phyloP scores from a whole-genome alignment of 1,140 invertebrate genomes.

The Drosophila kurseongensis region DNA sequence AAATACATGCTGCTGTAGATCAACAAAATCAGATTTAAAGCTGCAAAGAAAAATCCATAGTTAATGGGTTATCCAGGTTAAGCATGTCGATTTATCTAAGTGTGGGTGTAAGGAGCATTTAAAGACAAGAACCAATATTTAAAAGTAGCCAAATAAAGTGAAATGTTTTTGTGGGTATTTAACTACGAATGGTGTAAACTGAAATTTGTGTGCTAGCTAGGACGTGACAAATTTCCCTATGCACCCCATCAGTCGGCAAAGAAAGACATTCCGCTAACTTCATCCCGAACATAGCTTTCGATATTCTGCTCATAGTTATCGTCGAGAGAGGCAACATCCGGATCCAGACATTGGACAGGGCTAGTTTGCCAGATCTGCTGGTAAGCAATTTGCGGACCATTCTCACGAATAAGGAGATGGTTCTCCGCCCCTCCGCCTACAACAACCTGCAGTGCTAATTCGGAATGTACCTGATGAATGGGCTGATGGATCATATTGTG shows the following conservation, averaged over 20 bases:
- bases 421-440: conserved; percentile 39
- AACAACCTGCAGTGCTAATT: conserved; percentile 30
- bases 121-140: background rate
- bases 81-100: background rate
- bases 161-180: background rate
- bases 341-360: conserved; percentile 1
- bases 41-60: background rate
- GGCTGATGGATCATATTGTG: conserved; percentile 90
- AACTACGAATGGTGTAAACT: conserved; percentile 9
- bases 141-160: background rate
- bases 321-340: background rate
- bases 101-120: background rate
- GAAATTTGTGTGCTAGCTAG: conserved; percentile 3
- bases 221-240: conserved; percentile 6
- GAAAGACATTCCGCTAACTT: conserved; percentile 49
- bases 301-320: conserved; percentile 27
- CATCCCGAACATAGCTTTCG: conserved; percentile 28
- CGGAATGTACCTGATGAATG: conserved; percentile 88
- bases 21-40: conserved; percentile 1
- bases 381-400: conserved; percentile 10
- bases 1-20: conserved; percentile 20
- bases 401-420: conserved; percentile 17
- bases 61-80: background rate
- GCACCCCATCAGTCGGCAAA: conserved; percentile 48
- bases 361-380: conserved; percentile 41